These are phyloP conservation scores for Malurus melanocephalus DNA, from an alignment of 2,113 vertebrate species.

Conservation along the genomic window DNA sequence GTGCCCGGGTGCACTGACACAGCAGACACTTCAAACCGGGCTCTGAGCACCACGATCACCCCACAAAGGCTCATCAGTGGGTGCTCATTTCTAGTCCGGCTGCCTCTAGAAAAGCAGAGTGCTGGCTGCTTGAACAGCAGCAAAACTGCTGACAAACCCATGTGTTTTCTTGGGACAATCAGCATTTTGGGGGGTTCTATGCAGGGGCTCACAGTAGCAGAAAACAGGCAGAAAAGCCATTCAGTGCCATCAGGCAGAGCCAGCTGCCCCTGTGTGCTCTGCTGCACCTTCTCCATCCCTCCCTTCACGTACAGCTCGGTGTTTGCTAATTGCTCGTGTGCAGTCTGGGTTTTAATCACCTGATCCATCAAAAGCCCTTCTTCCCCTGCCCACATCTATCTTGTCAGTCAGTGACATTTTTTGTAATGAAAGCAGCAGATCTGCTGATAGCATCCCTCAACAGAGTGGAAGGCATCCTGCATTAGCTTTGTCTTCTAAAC, in stretches of 20 bases:
- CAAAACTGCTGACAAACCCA: not conserved
- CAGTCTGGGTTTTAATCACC: constrained; percentile 66
- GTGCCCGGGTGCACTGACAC: not conserved
- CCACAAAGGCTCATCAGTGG: not conserved
- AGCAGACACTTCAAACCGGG: not conserved
- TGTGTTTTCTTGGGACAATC: not conserved
- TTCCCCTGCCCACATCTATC: constrained; percentile 51
- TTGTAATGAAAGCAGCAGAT: constrained; percentile 70
- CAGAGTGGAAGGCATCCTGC: constrained; percentile 58
- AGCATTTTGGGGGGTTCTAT: not conserved
- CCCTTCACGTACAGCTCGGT: not conserved
- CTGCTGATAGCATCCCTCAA: constrained; percentile 67
- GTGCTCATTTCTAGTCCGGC: not conserved
- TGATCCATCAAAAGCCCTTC: constrained; percentile 63
- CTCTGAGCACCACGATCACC: not conserved
- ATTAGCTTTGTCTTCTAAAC: constrained; percentile 70
- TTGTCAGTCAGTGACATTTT: constrained; percentile 68
- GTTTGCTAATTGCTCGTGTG: constrained; percentile 57
- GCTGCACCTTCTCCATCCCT: not conserved
- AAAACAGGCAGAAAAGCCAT: not conserved
- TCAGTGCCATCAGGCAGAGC: not conserved
- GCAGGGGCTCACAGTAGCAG: not conserved
- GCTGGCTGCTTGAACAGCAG: not conserved
- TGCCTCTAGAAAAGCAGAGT: constrained; percentile 4
- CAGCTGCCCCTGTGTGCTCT: not conserved